Evolutionary conservation across 2,888 invertebrate genomes (phyloP).

Genomic region (Sthenelais limicola): DNA sequence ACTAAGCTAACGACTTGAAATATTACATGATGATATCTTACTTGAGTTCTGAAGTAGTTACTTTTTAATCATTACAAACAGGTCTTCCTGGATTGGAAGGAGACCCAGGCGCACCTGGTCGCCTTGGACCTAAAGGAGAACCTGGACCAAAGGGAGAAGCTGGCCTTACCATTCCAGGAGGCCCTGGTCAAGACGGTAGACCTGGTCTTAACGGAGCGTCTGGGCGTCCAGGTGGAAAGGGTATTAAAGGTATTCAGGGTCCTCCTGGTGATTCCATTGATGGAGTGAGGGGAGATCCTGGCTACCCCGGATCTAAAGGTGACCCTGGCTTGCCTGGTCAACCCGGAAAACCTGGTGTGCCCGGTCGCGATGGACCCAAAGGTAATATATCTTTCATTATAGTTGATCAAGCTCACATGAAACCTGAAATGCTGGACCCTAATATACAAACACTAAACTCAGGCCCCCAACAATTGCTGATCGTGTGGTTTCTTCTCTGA

Average conservation of each 20-base stretch:
- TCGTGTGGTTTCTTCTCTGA: no score
- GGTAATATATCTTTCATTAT: conserved; percentile 50
- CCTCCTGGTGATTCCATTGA: conserved; percentile 41
- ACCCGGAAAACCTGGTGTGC: conserved; percentile 40
- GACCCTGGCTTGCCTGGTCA: conserved; percentile 43
- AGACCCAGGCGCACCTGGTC: conserved; percentile 39
- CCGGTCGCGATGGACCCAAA: conserved; percentile 35
- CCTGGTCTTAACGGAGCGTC: conserved; percentile 45
- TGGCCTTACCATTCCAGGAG: conserved; percentile 49
- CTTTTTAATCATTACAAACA: no score
- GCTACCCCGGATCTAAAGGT: conserved; percentile 47
- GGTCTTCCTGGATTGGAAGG: conserved; percentile 42
- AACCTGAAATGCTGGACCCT: no score
- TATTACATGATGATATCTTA: no score
- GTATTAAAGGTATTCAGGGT: conserved; percentile 44
- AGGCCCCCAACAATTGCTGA: no score
- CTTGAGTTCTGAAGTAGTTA: no score
- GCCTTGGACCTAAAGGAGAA: conserved; percentile 39
- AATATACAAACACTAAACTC: no score
- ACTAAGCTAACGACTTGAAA: no score
- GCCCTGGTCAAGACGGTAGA: conserved; percentile 1
- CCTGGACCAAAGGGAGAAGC: conserved; percentile 51
- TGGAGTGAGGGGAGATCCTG: conserved; percentile 45
- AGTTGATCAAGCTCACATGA: no score
- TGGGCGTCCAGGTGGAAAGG: conserved; percentile 46